Evolutionary conservation across 2,797 vertebrate species (phyloP).

Genomic region (Dipus sagitta): DNA sequence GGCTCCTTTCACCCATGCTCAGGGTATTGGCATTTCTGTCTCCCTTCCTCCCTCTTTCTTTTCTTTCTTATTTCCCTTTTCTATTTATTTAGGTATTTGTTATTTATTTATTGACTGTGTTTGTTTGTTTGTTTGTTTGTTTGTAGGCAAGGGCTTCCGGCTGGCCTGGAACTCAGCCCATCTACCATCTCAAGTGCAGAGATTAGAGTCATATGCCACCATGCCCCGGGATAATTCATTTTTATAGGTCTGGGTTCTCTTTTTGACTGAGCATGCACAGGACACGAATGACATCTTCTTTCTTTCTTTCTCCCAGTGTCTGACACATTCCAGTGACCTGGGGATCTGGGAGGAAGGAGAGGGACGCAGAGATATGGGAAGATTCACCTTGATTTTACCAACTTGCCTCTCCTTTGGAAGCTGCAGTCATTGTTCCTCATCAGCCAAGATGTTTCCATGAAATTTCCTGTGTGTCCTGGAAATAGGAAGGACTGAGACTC

Average conservation of each 20-base stretch:
- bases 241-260: conserved; percentile 11
- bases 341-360: not conserved
- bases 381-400: not conserved
- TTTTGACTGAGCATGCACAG: not conserved
- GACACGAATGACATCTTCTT: not conserved
- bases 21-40: not conserved
- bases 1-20: not conserved
- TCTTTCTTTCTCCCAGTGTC: not conserved
- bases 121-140: no score
- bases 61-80: no score
- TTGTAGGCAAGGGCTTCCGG: not conserved
- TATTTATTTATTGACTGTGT: not conserved
- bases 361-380: not conserved
- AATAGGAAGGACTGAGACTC: not conserved
- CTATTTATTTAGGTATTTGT: not conserved
- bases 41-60: not conserved
- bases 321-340: not conserved
- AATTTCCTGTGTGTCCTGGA: not conserved
- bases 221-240: not conserved
- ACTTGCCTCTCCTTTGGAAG: not conserved
- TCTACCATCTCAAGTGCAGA: not conserved
- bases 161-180: not conserved
- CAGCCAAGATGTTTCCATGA: not conserved
- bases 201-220: not conserved
- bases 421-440: not conserved